These are phyloP conservation scores for Periplaneta americana DNA, from an alignment of 1,140 invertebrate genomes.

Conservation along the genomic window DNA sequence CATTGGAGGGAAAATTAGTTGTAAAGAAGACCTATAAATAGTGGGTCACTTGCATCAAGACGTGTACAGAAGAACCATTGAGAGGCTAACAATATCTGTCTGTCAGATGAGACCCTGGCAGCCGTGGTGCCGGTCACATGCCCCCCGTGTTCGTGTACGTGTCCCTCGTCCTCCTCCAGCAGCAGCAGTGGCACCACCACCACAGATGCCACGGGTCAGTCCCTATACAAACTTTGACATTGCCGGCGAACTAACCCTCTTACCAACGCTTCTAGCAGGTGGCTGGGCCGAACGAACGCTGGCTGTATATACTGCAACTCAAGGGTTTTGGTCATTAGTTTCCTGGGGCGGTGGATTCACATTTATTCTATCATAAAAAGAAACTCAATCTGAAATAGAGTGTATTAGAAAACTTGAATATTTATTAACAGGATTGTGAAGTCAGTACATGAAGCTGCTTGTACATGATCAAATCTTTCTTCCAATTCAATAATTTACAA, in stretches of 20 bases:
- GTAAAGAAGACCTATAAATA: too few species aligned
- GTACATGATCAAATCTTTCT: too few species aligned
- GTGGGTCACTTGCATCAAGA: background rate
- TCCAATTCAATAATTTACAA: too few species aligned
- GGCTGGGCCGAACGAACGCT: too few species aligned
- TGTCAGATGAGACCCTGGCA: background rate
- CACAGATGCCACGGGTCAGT: slow-evolving; percentile 2
- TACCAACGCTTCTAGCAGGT: slow-evolving; percentile 5
- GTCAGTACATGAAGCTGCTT: too few species aligned
- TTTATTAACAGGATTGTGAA: too few species aligned
- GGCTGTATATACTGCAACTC: too few species aligned
- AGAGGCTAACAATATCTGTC: background rate
- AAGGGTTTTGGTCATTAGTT: background rate
- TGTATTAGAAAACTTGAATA: too few species aligned
- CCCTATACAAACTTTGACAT: background rate
- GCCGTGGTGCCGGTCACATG: background rate
- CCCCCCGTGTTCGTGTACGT: slow-evolving; percentile 5
- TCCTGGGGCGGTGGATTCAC: background rate
- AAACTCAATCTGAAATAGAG: too few species aligned
- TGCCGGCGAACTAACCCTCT: background rate
- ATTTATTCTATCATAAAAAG: background rate
- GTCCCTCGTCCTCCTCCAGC: background rate
- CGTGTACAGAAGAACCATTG: background rate
- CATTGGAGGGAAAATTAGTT: background rate
- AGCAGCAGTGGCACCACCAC: background rate